These are phyloP conservation scores for Epinephelus awoara DNA, from an alignment of 2,797 vertebrate genomes.

Conservation along the genomic window DNA sequence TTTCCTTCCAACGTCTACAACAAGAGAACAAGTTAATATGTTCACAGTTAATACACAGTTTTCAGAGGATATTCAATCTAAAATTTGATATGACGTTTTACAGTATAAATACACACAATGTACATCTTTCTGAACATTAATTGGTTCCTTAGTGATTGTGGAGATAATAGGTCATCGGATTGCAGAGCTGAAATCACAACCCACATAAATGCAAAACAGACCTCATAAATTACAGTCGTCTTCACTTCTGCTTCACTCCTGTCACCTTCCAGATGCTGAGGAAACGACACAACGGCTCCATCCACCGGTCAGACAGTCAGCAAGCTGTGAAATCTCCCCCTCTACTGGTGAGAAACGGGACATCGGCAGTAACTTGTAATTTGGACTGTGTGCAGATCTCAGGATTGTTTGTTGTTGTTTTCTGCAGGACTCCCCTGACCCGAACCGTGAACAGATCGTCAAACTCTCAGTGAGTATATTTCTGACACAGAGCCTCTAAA, in stretches of 20 bases:
- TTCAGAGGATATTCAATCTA: neutral
- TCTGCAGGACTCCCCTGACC: constrained; percentile 93
- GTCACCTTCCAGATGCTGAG: constrained; percentile 89
- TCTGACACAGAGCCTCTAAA: neutral
- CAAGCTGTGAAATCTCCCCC: constrained; percentile 97
- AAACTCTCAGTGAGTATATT: constrained; percentile 94
- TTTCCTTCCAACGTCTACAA: no score
- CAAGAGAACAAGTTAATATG: no score
- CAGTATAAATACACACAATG: neutral
- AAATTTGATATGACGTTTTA: neutral
- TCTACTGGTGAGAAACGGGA: constrained; percentile 88
- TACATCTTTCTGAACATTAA: neutral
- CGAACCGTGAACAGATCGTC: constrained; percentile 91
- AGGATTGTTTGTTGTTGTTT: constrained; percentile 8
- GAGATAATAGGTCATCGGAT: neutral
- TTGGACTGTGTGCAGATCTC: neutral
- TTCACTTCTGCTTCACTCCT: neutral
- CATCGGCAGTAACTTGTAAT: neutral
- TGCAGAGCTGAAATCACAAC: neutral
- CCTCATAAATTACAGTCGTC: neutral
- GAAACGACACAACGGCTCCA: constrained; percentile 89
- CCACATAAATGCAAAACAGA: neutral
- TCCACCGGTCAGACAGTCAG: constrained; percentile 93
- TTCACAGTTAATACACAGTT: neutral
- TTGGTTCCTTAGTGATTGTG: neutral